Percentiles rank a stretch among this genome's conserved stretches.
These are phyloP conservation scores for Hippocampus guttulatus DNA, from an alignment of 2,113 vertebrate species.

Conservation along the genomic window DNA sequence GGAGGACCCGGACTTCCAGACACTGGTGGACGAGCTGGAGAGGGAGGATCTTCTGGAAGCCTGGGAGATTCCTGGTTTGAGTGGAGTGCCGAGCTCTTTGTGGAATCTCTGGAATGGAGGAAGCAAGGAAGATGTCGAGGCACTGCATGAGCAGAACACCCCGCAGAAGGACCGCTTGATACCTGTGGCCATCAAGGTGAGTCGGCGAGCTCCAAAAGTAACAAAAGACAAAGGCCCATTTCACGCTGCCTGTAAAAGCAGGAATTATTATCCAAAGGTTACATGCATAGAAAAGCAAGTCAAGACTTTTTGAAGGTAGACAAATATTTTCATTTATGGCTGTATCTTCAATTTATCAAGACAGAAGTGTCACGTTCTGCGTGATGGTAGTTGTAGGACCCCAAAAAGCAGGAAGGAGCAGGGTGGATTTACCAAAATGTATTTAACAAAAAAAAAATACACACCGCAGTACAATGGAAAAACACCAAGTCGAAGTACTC, in stretches of 20 bases:
- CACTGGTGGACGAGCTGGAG: constrained; percentile 46
- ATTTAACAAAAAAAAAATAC: too few species aligned
- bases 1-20: constrained; percentile 56
- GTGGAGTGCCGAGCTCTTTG: constrained; percentile 56
- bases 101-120: constrained; percentile 50
- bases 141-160: constrained; percentile 9
- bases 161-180: constrained; percentile 61
- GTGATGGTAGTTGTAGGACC: too few species aligned
- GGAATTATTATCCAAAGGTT: too few species aligned
- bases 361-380: too few species aligned
- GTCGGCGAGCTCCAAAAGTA: constrained; percentile 5
- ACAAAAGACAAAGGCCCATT: neutral
- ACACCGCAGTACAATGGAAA: too few species aligned
- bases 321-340: too few species aligned
- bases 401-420: too few species aligned
- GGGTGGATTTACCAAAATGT: too few species aligned
- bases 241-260: neutral
- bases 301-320: too few species aligned
- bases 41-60: constrained; percentile 68
- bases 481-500: too few species aligned
- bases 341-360: too few species aligned
- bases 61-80: constrained; percentile 74
- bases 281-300: too few species aligned
- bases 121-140: constrained; percentile 47
- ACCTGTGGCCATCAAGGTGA: constrained; percentile 92